Evolutionary conservation across 2,797 vertebrate genomes (phyloP), one percentile per base, ranked within the genome.

Genomic region (Peromyscus attwateri): DNA sequence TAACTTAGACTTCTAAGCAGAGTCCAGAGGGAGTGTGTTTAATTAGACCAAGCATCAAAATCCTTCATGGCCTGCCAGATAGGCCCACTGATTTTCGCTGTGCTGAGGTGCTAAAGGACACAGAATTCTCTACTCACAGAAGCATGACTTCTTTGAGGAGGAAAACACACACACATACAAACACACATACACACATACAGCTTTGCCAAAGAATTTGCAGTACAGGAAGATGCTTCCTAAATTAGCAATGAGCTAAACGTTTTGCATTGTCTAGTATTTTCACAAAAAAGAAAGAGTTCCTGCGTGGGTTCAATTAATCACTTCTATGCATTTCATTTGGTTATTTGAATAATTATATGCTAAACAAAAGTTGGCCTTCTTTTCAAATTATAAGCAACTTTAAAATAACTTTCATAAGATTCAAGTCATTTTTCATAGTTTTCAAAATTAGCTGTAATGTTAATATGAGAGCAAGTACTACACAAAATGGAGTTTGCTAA

Each of bases 21-120:
- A 82, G 29, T 93, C 79, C 91, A 93, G 55, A 91, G 66, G 88
- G 79, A 94, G 29, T 64, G 31, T 31, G 37, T 49, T 79, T 95
- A 96, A 96, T 96, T 94, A 96, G 89, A 95, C 66, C 89, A 92
- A 95, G 66, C 13, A 92, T 92, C 75, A 95, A 80, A 89, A 76
- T 87, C 46, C 92, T 95, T 95, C 60, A 92, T 96, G n/a, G 60
- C 66, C 87, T 91, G 83, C 94, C 82, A 93, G 66, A 84, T 71
- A 83, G 87, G 89, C 71, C n/a, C 75, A 92, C 23, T 49, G 73
- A 85, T 9, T 68, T 96, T 96, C 89, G 77, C 11, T 80, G 40
- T 84, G 64, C 75, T 0, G 2, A 70, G 40, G 52, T 91, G 62
- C 43, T 0, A 0, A 73, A 60, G 55, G 93, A 77, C 87, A 89